A percentile compares a stretch with the other conserved stretches of the same genome.
phyloP scores from a whole-genome alignment of 1,140 invertebrate genomes.

The Probaryconus sp. region DNA sequence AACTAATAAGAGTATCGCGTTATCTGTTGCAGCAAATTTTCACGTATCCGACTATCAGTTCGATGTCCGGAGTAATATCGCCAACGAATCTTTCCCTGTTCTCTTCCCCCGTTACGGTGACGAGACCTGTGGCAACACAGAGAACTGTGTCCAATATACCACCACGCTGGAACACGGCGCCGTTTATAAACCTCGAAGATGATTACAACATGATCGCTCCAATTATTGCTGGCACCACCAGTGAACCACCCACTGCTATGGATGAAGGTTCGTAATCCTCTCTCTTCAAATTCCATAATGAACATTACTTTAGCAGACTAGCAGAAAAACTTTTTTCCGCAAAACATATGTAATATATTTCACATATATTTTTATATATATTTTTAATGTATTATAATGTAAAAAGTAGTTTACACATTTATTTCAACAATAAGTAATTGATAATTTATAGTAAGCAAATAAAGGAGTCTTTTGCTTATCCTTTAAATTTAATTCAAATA shows the following conservation, averaged over 20 bases:
- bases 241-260: slow-evolving; percentile 73
- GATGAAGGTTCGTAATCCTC: slow-evolving; percentile 75
- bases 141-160: slow-evolving; percentile 80
- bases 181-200: slow-evolving; percentile 93
- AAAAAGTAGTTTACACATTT: too few relatives aligned
- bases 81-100: slow-evolving; percentile 93
- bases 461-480: too few relatives aligned
- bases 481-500: too few relatives aligned
- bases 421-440: too few relatives aligned
- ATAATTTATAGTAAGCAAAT: too few relatives aligned
- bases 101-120: slow-evolving; percentile 87
- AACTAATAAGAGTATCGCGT: slow-evolving; percentile 57
- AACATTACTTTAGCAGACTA: too few relatives aligned
- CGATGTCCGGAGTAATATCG: slow-evolving; percentile 91
- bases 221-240: slow-evolving; percentile 75
- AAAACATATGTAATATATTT: too few relatives aligned
- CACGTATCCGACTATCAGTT: slow-evolving; percentile 90
- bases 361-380: too few relatives aligned
- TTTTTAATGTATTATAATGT: too few relatives aligned
- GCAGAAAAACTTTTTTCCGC: too few relatives aligned
- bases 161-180: slow-evolving; percentile 90
- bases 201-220: slow-evolving; percentile 92
- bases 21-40: slow-evolving; percentile 84
- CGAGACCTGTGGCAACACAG: slow-evolving; percentile 82
- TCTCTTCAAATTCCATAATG: too few relatives aligned